Evolutionary conservation across 1,140 invertebrate species (phyloP), one percentile per base, ranked within the genome.

Genomic region (Pollicipes pollicipes): DNA sequence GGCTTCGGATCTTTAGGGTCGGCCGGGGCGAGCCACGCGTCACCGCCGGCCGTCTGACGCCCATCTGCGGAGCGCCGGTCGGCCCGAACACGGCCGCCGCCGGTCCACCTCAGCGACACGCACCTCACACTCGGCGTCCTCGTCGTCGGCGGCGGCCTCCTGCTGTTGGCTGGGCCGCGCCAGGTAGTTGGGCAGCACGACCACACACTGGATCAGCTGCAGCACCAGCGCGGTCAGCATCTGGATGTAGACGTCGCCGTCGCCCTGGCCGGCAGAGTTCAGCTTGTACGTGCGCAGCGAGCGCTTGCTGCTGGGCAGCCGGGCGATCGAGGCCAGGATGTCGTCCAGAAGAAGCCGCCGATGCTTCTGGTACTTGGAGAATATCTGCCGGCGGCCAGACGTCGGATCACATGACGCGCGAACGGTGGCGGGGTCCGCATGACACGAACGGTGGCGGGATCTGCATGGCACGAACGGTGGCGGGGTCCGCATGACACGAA

Each of bases 171-270:
- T 68, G 73, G 28, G 70, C n/a, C n/a, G n/a, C n/a, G n/a, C 73
- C 30, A 80, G 69, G 30, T 83, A 85, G 71, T 91, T 87, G 0
- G 94, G 93, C 71, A 98, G 80, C 67, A 88, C 88, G 28, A 97
- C 93, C 29, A 97, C 93, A 80, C 94, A 97, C 79, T 99, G 97
- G 71, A 99, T 96, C 27, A 99, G 83, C 79, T 98, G 96, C 16
- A 99, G 82, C 0, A 98, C 93, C 28, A 99, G 82, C n/a, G 96
- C 95, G 26, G 96, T 97, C 70, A 99, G 84, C 94, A 98, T 99
- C 80, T 98, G 95, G 78, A 99, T 98, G 72, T 88, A 84, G 76
- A 91, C 89, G 76, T 90, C 88, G 24, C 24, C 64, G 10, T 29
- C 64, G 64, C 64, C 64, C 64, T 21, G 27, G 64, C 64, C 64